A percentile compares a stretch with the other conserved stretches of the same genome.
These are phyloP conservation scores for Portunus trituberculatus DNA, from an alignment of 1,140 invertebrate genomes.

Conservation along the genomic window DNA sequence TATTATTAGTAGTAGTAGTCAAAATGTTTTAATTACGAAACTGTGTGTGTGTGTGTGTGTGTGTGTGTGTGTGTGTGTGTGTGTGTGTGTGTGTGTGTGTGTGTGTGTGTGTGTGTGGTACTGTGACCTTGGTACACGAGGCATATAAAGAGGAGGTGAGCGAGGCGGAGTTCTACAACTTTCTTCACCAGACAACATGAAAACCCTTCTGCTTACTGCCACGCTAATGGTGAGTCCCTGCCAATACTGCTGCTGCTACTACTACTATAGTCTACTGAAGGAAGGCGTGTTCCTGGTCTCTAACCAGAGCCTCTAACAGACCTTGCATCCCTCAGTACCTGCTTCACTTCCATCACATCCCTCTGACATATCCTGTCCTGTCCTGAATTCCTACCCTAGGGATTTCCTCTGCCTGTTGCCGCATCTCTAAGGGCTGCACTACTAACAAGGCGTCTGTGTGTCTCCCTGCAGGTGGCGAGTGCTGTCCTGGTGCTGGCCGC, in stretches of 20 bases:
- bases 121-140: no score
- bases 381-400: neutral
- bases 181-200: no score
- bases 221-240: no score
- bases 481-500: neutral
- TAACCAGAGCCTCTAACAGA: neutral
- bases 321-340: neutral
- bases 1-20: no score
- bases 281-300: neutral
- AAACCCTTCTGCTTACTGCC: no score
- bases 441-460: neutral
- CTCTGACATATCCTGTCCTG: neutral
- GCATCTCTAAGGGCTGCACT: neutral
- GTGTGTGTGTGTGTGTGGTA: no score
- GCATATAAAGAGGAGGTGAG: no score
- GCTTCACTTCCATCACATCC: neutral
- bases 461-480: neutral
- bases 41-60: neutral
- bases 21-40: no score
- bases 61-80: no score
- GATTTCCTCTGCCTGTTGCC: neutral
- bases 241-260: neutral
- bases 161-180: no score
- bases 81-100: no score
- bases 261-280: neutral